phyloP scores from a whole-genome alignment of 2,797 vertebrate genomes.

The Scolopax rusticola region DNA sequence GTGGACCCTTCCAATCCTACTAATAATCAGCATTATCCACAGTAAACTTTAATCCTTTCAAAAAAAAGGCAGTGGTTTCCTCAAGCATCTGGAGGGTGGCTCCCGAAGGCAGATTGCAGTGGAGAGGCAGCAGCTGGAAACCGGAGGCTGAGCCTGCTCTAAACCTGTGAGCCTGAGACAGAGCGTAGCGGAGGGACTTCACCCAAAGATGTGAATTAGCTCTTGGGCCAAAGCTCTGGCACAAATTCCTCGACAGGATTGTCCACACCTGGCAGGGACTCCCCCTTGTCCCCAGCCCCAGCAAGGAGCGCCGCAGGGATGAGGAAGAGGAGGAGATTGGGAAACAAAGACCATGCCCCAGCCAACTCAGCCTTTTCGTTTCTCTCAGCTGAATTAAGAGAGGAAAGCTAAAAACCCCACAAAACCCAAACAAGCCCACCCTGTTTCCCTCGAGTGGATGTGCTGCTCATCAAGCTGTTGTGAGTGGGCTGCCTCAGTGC shows the following conservation, averaged over 20 bases:
- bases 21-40: not conserved
- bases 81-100: not conserved
- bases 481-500: not conserved
- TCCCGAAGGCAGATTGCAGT: not conserved
- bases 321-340: not conserved
- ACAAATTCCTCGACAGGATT: not conserved
- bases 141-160: not conserved
- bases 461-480: rapidly evolving
- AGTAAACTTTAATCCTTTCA: not conserved
- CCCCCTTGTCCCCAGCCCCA: not conserved
- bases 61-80: not conserved
- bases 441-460: not conserved
- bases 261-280: not conserved
- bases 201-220: not conserved
- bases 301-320: not conserved
- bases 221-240: not conserved
- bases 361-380: not conserved
- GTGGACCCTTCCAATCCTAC: not conserved
- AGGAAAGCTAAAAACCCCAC: not conserved
- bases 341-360: not conserved
- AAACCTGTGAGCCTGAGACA: not conserved
- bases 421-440: not conserved
- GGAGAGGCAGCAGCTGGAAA: not conserved
- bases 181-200: not conserved
- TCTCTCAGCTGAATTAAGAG: not conserved